Evolutionary conservation across 2,888 invertebrate species (phyloP).

Genomic region (Hetaerina titia): DNA sequence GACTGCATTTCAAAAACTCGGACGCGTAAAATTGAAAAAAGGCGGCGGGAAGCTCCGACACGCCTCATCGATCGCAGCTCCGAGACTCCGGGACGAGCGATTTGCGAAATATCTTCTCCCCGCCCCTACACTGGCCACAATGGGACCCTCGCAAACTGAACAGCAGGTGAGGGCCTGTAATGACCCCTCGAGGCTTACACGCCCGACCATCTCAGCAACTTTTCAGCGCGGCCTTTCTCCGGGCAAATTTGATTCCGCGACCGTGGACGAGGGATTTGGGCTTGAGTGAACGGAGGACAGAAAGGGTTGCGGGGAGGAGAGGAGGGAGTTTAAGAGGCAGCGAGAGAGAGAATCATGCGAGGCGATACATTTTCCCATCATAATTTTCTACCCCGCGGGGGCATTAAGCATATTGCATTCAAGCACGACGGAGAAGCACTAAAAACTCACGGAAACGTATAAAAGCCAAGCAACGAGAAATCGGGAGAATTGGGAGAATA

Average conservation of each 20-base stretch:
- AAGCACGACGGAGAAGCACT: too few species aligned
- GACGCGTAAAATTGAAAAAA: background rate
- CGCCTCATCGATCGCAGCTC: background rate
- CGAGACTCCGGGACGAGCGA: background rate
- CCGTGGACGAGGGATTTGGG: background rate
- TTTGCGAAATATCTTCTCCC: background rate
- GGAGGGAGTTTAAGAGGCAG: too few species aligned
- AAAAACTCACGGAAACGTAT: too few species aligned
- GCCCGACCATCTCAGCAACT: background rate
- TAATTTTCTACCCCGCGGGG: too few species aligned
- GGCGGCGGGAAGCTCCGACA: background rate
- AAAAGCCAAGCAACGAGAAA: too few species aligned
- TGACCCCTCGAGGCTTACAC: background rate
- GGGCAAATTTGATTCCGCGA: background rate
- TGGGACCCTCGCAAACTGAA: background rate
- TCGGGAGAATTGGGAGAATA: too few species aligned
- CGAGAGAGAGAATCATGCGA: too few species aligned
- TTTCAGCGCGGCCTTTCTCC: background rate
- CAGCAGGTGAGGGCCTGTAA: background rate
- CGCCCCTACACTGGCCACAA: background rate
- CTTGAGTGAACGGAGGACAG: too few species aligned
- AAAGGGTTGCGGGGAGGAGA: too few species aligned
- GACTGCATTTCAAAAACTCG: too few species aligned
- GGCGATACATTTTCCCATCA: too few species aligned
- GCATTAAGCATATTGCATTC: too few species aligned